Percentiles rank a stretch among this genome's conserved stretches.
Conservation (phyloP, 1,140 invertebrate species). For the Penaeus japonicus region DNA sequence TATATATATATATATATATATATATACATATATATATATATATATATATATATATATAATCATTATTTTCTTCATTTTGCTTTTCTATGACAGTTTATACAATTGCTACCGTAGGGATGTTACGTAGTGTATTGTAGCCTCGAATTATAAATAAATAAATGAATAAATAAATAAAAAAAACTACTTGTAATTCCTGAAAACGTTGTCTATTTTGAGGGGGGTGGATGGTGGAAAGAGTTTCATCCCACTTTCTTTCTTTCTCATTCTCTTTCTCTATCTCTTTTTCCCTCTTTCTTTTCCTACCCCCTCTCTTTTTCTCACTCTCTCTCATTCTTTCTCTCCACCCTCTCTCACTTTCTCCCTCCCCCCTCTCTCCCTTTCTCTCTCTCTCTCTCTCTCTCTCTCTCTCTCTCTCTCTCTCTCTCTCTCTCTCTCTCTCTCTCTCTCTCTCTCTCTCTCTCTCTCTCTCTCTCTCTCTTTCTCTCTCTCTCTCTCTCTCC, state of each 20-base stretch:
- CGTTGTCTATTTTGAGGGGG: no score
- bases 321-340: neutral
- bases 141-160: no score
- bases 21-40: neutral
- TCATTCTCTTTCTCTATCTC: neutral
- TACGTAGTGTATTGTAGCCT: no score
- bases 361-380: neutral
- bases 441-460: slow-evolving; percentile 8
- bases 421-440: neutral
- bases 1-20: no score
- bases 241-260: neutral
- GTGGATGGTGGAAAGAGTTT: no score
- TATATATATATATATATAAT: neutral
- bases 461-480: slow-evolving; percentile 12
- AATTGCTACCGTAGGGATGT: no score
- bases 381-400: neutral
- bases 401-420: neutral
- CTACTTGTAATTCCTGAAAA: no score
- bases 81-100: no score
- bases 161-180: no score
- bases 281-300: neutral
- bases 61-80: neutral
- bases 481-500: slow-evolving; percentile 8
- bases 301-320: neutral
- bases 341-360: neutral